phyloP scores from a whole-genome alignment of 2,113 vertebrate species.

The Cyphomyrus plagiostoma region DNA sequence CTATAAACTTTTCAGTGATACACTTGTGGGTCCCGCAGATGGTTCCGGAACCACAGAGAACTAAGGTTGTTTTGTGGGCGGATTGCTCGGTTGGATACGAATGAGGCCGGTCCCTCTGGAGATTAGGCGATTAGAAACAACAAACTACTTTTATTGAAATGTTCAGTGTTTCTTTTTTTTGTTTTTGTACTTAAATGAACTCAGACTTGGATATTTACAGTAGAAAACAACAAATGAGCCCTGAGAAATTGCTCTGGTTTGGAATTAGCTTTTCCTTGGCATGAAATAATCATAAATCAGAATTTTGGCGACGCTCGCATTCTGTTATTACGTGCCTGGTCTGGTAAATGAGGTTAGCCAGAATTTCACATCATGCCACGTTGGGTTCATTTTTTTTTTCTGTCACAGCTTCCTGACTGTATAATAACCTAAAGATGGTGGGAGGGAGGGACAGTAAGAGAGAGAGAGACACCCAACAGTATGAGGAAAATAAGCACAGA shows the following conservation, averaged over 20 bases:
- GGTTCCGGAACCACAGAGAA: background rate
- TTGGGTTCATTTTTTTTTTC: background rate
- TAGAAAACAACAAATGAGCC: background rate
- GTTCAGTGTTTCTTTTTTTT: background rate
- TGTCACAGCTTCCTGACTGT: background rate
- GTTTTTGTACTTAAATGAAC: background rate
- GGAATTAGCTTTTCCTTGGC: background rate
- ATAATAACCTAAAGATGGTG: background rate
- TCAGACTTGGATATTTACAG: background rate
- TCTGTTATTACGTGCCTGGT: background rate
- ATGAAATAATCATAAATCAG: background rate
- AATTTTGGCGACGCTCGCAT: background rate
- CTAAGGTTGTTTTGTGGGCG: background rate
- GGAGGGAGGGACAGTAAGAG: background rate
- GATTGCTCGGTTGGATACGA: background rate
- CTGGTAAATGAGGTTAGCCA: background rate
- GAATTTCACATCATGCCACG: background rate
- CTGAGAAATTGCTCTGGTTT: background rate
- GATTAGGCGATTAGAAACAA: background rate
- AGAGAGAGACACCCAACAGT: background rate
- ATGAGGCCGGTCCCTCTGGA: background rate
- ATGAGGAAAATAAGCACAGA: background rate
- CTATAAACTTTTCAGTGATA: conserved; percentile 10
- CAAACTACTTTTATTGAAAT: background rate
- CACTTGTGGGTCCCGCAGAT: background rate